Evolutionary conservation across 2,888 invertebrate species (phyloP).

Genomic region (Auanema freiburgensis): DNA sequence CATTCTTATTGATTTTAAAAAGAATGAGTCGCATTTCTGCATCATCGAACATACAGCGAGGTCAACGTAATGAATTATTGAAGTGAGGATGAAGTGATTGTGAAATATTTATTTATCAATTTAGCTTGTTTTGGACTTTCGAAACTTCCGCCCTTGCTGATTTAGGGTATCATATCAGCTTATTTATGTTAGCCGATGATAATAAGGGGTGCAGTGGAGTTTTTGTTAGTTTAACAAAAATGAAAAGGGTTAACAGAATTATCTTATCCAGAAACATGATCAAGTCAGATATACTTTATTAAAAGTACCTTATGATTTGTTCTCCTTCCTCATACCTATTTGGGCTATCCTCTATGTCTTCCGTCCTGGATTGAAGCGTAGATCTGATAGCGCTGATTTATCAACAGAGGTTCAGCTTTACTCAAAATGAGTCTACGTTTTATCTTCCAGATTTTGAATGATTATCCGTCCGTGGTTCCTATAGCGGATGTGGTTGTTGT

Average conservation of each 20-base stretch:
- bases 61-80: constrained; percentile 35
- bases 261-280: constrained; percentile 37
- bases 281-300: constrained; percentile 41
- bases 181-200: constrained; percentile 44
- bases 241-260: background rate
- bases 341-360: constrained; percentile 53
- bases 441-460: background rate
- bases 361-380: constrained; percentile 27
- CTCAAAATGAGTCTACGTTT: background rate
- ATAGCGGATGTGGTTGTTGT: constrained; percentile 44
- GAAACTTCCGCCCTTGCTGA: constrained; percentile 43
- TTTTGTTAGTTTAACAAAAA: constrained; percentile 38
- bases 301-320: constrained; percentile 45
- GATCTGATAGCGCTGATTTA: constrained; percentile 21
- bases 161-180: constrained; percentile 42
- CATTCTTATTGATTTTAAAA: constrained; percentile 40
- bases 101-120: background rate
- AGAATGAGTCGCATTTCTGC: constrained; percentile 48
- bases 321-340: constrained; percentile 45
- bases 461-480: constrained; percentile 7
- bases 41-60: constrained; percentile 32
- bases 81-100: constrained; percentile 15
- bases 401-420: background rate
- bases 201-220: constrained; percentile 44
- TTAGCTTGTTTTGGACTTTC: constrained; percentile 39